Percentiles rank a stretch among this genome's conserved stretches.
Conservation (phyloP, 2,888 invertebrate species). For the Drosophila koepferae region DNA sequence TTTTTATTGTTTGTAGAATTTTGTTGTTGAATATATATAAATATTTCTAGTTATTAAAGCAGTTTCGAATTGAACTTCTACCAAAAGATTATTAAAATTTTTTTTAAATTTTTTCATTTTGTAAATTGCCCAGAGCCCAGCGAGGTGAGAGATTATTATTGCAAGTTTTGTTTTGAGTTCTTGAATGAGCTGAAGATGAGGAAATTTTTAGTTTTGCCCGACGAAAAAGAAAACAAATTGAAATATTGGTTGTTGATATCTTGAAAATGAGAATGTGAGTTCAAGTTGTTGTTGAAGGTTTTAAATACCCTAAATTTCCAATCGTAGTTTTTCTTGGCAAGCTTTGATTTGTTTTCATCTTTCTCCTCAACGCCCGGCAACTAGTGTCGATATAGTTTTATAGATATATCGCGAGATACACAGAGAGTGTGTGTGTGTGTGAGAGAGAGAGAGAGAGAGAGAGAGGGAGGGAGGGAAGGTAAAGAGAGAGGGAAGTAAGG, state of each 20-base stretch:
- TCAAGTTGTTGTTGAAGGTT: conserved; percentile 38
- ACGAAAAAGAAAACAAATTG: conserved; percentile 38
- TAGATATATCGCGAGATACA: conserved; percentile 24
- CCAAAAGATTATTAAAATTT: conserved; percentile 18
- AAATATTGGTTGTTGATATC: conserved; percentile 10
- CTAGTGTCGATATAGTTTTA: conserved; percentile 58
- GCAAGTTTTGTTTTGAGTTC: conserved; percentile 20
- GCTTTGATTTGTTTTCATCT: conserved; percentile 79
- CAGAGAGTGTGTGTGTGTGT: conserved; percentile 2
- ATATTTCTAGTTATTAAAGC: conserved; percentile 20
- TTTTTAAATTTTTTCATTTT: not conserved
- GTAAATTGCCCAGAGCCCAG: conserved; percentile 39
- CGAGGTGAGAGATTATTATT: conserved; percentile 35
- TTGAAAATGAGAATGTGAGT: conserved; percentile 26
- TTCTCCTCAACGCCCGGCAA: conserved; percentile 85
- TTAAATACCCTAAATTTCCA: conserved; percentile 87
- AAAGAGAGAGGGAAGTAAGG: conserved; percentile 24
- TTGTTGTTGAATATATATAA: conserved; percentile 9
- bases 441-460: conserved; percentile 27
- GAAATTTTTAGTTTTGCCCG: conserved; percentile 15
- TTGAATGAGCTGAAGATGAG: conserved; percentile 43
- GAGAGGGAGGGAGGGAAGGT: conserved; percentile 1
- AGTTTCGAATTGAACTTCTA: conserved; percentile 29
- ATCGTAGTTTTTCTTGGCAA: conserved; percentile 86
- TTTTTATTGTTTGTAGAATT: conserved; percentile 3